These are phyloP conservation scores for Megaustenia siamemsis DNA, from an alignment of 2,888 invertebrate genomes.

Conservation along the genomic window DNA sequence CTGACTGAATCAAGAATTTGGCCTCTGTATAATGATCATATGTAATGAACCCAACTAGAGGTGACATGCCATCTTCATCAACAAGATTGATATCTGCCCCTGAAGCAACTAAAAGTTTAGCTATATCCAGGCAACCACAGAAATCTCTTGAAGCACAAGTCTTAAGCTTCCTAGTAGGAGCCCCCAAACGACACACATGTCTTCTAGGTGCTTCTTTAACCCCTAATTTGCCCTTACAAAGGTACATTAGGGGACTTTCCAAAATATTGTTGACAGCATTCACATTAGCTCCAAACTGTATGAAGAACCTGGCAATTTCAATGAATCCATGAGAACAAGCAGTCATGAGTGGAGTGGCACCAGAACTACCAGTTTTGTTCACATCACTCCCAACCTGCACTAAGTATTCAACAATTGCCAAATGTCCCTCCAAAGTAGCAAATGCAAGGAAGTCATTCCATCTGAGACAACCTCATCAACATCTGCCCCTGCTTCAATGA, in stretches of 20 bases:
- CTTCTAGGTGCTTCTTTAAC: neutral
- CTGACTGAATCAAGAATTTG: neutral
- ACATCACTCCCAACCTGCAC: neutral
- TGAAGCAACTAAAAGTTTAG: slow-evolving; percentile 16
- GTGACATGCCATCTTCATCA: neutral
- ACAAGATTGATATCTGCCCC: slow-evolving; percentile 7
- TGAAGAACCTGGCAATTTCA: neutral
- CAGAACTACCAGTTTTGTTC: neutral
- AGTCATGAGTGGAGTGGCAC: slow-evolving; percentile 16
- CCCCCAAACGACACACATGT: neutral
- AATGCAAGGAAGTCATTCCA: slow-evolving; percentile 14
- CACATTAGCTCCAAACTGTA: neutral
- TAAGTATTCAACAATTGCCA: neutral
- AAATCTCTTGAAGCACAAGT: neutral
- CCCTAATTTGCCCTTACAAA: neutral
- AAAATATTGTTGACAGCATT: neutral
- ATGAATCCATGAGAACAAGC: slow-evolving; percentile 6
- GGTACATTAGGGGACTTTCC: neutral
- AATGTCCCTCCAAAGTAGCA: slow-evolving; percentile 9
- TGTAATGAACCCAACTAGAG: neutral
- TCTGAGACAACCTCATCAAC: neutral
- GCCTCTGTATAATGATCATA: neutral
- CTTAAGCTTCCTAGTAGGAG: neutral
- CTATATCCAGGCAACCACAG: slow-evolving; percentile 10
- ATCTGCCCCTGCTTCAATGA: neutral